Base-by-base conservation (phyloP, 1,140 invertebrate species). In the Lerema accius region DNA sequence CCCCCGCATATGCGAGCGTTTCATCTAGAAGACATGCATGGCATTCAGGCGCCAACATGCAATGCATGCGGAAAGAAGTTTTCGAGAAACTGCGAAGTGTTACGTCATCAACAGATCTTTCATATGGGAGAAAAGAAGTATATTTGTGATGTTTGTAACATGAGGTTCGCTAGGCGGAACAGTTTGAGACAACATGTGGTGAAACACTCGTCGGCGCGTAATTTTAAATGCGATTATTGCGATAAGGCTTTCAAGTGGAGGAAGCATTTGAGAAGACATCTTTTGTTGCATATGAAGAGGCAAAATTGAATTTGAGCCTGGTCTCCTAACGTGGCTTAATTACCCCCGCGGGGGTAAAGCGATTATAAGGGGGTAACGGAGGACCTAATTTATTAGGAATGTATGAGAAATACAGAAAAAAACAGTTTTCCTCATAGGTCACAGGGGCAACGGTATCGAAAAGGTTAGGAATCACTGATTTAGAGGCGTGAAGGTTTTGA, bases 161-260 rank as follows among this genome's bases (percentile, higher is more conserved):
- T 76, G 51, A 73, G 74, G 1, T 91, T 89, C 60, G 67, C 63
- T 10, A 50, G 69, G 14, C 32, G 40, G 0, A 88, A 83, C 4
- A 80, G 82, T 50, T 82, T 92, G 39, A 84, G 81, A 5, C 73
- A 82, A 10, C 92, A 92, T 43, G 62, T 85, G 0, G 90, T 91
- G 55, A 92, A 92, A 23, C 93, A 94, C 73, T 79, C 7, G 51
- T 75, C 79, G 10, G 82, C 83, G 7, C 86, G 83, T 39, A 89
- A 86, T 15, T 93, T 86, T 66, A 73, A 78, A 48, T 92, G 92
- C 69, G 72, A 73, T 19, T 63, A 53, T 2, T 71, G 69, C 28
- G 50, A 65, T 0, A 69, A 71, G 17, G 26, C 53, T 6, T 75
- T 75, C 11, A 69, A 68, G 15, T 63, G 61, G 58, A 51, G 66